Conservation (phyloP, 2,797 vertebrate genomes). For the Benthosema pterotum region DNA sequence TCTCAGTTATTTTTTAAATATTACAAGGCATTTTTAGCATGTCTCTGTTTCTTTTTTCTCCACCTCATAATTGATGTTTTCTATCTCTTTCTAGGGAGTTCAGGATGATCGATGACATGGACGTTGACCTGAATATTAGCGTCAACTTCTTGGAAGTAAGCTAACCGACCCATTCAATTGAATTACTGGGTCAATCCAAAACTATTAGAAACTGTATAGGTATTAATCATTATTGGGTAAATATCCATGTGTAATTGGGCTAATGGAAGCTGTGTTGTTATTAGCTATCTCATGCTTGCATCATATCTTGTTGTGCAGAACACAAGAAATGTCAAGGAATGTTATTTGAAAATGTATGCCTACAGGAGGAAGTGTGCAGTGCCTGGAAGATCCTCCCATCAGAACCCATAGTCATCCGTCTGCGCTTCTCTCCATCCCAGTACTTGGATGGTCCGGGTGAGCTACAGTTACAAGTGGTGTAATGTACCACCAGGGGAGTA, state of each 20-base stretch:
- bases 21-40: too few relatives aligned
- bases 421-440: conserved; percentile 91
- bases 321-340: too few relatives aligned
- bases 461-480: conserved; percentile 28
- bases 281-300: too few relatives aligned
- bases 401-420: conserved; percentile 89
- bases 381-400: conserved; percentile 92
- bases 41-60: background rate
- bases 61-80: background rate
- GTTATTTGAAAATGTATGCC: conserved; percentile 2
- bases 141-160: conserved; percentile 90
- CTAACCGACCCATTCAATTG: conserved; percentile 26
- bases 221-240: too few relatives aligned
- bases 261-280: too few relatives aligned
- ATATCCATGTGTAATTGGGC: too few relatives aligned
- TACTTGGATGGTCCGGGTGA: conserved; percentile 96
- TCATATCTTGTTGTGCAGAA: too few relatives aligned
- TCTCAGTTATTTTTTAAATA: too few relatives aligned
- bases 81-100: conserved; percentile 81
- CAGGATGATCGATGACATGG: conserved; percentile 89
- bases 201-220: too few relatives aligned
- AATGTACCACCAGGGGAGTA: too few relatives aligned
- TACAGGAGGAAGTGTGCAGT: conserved; percentile 88
- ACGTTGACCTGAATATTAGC: conserved; percentile 91
- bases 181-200: too few relatives aligned